A percentile compares a stretch with the other conserved stretches of the same genome.
These are phyloP conservation scores for Dendrophyllia cribrosa DNA, from an alignment of 64 coral and sea anemone species.

Conservation along the genomic window DNA sequence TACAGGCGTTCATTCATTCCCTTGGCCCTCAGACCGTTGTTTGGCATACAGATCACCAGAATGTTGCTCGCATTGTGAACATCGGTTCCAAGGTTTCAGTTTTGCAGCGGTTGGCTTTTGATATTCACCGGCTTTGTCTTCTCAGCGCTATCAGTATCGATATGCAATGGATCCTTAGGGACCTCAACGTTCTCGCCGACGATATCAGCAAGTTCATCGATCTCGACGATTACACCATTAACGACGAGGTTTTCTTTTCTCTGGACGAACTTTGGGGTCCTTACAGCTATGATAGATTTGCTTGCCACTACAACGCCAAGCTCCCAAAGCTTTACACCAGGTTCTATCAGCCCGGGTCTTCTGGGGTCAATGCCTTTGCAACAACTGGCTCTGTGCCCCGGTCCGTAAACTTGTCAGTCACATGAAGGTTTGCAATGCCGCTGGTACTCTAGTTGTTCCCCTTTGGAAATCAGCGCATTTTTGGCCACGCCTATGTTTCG, in stretches of 20 bases:
- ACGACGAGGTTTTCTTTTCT: not conserved
- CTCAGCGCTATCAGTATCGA: not conserved
- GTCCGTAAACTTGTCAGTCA: not conserved
- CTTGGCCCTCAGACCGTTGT: not conserved
- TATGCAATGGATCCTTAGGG: not conserved
- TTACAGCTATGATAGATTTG: no score
- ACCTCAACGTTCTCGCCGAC: not conserved
- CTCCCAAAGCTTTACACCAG: constrained; percentile 37
- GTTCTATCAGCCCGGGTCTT: constrained; percentile 25
- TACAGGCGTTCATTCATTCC: no score
- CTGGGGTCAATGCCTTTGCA: not conserved
- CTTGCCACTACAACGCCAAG: not conserved
- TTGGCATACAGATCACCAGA: constrained; percentile 20
- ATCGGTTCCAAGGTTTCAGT: constrained; percentile 8
- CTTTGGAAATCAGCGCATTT: not conserved
- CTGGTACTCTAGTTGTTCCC: not conserved
- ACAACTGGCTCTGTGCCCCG: not conserved
- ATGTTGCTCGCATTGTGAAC: constrained; percentile 9
- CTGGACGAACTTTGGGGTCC: constrained; percentile 8
- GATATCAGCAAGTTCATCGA: constrained; percentile 25
- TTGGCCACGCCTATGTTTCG: not conserved
- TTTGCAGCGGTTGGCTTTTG: not conserved
- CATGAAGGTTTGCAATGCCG: not conserved
- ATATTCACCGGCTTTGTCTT: not conserved
- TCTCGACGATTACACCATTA: not conserved